Base-by-base conservation (phyloP, 2,797 vertebrate species). In the Gastrophryne carolinensis region DNA sequence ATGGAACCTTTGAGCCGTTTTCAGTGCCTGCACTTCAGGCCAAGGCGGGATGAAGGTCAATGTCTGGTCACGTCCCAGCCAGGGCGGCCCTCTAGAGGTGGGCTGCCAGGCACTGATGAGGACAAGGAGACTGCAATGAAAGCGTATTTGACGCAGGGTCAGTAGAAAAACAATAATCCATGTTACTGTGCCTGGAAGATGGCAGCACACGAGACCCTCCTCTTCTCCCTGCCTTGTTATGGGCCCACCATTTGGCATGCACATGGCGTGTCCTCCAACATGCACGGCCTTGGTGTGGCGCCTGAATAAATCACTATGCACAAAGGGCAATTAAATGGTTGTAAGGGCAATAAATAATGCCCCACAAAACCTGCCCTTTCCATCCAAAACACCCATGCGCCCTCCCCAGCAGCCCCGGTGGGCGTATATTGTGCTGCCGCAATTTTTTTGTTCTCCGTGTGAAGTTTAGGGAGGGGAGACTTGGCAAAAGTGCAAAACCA, bases 341-440 rank as follows among this genome's bases (percentile, higher is more conserved):
- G 44, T 41, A 69, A 70, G 57, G 66, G 50, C 67, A 65, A 77
- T 77, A 77, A 77, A 77, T 77, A 77, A 77, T 64, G 75, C 63
- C 60, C 49, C 75, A 77, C 75, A 71, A 77, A 77, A 71, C 32
- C 34, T 77, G 75, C 71, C 75, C 75, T 77, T 71, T 77, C 75
- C 75, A 77, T 71, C 75, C 75, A 34, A 77, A 77, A 65, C 75
- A 71, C 75, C n/a, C 71, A 64, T 77, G 71, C 57, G 71, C 71
- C 75, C 75, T 57, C 39, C 75, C 60, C 75, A 70, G 66, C 44
- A 58, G 57, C 44, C 64, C 70, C 56, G 64, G 62, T 58, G 75
- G 75, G 67, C 75, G 57, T 67, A 77, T 64, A 65, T 58, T 71
- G 60, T 77, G 75, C 75, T 77, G 75, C 71, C 75, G 56, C 26